phyloP scores from a whole-genome alignment of 2,888 invertebrate genomes.

The Callimorpha dominula region DNA sequence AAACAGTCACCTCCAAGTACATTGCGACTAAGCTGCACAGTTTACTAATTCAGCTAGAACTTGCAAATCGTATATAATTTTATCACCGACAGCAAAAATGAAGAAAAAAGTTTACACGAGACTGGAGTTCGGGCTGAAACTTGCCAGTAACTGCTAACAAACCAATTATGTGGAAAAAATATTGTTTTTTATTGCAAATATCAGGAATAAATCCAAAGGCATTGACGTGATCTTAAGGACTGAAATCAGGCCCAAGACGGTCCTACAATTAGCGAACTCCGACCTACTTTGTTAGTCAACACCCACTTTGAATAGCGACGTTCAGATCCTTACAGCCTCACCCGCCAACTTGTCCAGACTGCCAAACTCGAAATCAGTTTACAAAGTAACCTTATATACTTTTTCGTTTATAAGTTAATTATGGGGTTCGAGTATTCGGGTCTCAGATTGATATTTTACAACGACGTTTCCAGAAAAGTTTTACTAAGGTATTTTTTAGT shows the following conservation, averaged over 20 bases:
- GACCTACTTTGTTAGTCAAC: constrained; percentile 58
- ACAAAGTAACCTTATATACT: constrained; percentile 39
- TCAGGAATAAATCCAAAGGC: constrained; percentile 39
- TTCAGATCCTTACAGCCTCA: constrained; percentile 23
- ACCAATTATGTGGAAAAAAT: constrained; percentile 59
- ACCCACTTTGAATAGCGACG: constrained; percentile 52
- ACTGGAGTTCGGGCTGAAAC: constrained; percentile 44
- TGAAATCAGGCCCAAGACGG: constrained; percentile 56
- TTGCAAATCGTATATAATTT: constrained; percentile 52
- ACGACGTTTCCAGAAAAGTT: background rate
- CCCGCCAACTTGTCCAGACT: constrained; percentile 38
- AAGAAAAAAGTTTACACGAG: constrained; percentile 42
- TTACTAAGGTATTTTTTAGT: background rate
- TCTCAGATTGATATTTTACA: constrained; percentile 5
- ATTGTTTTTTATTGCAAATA: constrained; percentile 48
- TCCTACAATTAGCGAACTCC: constrained; percentile 55
- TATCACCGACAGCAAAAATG: constrained; percentile 41
- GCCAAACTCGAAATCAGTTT: constrained; percentile 53
- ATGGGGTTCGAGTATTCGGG: constrained; percentile 23
- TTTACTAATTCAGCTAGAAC: constrained; percentile 26
- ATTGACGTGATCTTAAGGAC: constrained; percentile 53
- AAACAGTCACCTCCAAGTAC: constrained; percentile 14
- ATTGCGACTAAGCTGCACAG: constrained; percentile 19
- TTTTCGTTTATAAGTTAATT: constrained; percentile 31
- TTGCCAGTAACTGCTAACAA: constrained; percentile 54